Conservation (phyloP, 2,797 vertebrate genomes). For the Brachymystax lenok region DNA sequence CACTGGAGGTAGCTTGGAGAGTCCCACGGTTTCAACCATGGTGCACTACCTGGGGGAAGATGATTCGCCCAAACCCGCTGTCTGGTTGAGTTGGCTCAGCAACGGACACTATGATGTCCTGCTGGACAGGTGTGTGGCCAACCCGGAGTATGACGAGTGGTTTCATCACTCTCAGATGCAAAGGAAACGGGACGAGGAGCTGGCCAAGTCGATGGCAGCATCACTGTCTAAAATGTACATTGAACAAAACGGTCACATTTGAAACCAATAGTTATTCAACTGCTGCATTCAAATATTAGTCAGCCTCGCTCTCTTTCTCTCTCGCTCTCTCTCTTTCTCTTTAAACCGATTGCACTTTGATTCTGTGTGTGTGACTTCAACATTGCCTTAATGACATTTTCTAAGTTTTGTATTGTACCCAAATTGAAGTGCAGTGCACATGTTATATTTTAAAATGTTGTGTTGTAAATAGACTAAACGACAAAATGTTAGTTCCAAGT, state of each 20-base stretch:
- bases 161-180: slow-evolving; percentile 90
- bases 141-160: slow-evolving; percentile 95
- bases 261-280: slow-evolving; percentile 24
- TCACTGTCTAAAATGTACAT: slow-evolving; percentile 98
- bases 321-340: neutral
- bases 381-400: slow-evolving; percentile 65
- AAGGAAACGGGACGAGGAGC: slow-evolving; percentile 87
- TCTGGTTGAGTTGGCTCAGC: slow-evolving; percentile 98
- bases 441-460: slow-evolving; percentile 34
- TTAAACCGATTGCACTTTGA: slow-evolving; percentile 40
- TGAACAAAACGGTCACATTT: slow-evolving; percentile 87
- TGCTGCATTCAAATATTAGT: neutral
- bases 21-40: slow-evolving; percentile 97
- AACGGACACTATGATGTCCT: slow-evolving; percentile 97
- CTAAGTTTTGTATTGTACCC: slow-evolving; percentile 51
- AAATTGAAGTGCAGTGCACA: slow-evolving; percentile 73
- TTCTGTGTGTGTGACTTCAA: slow-evolving; percentile 41
- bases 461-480: neutral
- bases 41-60: slow-evolving; percentile 91
- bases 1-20: slow-evolving; percentile 90
- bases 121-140: slow-evolving; percentile 82
- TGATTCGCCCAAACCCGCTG: slow-evolving; percentile 78
- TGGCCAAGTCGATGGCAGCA: slow-evolving; percentile 88
- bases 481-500: slow-evolving; percentile 8
- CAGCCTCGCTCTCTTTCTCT: too few relatives aligned